Evolutionary conservation across 2,113 vertebrate genomes (phyloP).

Genomic region (Natator depressus): DNA sequence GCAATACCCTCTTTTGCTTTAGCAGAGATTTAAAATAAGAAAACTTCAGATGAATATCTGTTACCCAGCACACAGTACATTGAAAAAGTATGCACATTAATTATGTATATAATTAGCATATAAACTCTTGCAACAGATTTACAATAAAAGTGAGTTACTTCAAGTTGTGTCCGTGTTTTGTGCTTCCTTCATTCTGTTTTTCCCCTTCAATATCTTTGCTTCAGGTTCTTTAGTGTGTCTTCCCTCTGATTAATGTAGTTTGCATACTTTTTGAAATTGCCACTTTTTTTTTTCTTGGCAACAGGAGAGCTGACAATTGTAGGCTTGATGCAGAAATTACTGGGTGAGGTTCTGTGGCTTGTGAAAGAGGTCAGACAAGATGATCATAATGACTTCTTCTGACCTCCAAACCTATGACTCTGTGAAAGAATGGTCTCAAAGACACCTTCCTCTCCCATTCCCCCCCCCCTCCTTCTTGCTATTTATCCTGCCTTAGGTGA

Average conservation of each 20-base stretch:
- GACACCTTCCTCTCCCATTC: neutral
- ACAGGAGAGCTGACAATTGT: neutral
- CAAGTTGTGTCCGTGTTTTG: fast-evolving
- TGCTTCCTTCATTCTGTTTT: neutral
- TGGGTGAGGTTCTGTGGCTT: neutral
- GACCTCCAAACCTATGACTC: too few species aligned
- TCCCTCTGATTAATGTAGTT: neutral
- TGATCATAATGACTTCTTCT: neutral
- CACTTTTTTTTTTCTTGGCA: neutral
- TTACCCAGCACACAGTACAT: neutral
- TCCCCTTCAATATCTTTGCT: neutral
- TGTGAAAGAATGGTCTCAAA: neutral
- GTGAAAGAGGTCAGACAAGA: neutral
- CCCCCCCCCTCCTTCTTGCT: too few species aligned
- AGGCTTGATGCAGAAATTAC: neutral
- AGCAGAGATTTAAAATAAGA: neutral
- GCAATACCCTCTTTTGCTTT: neutral
- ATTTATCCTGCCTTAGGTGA: neutral
- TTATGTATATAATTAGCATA: neutral
- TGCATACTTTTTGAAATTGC: neutral
- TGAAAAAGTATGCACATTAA: neutral
- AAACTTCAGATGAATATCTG: neutral
- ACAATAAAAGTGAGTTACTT: slow-evolving; percentile 27
- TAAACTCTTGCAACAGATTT: neutral
- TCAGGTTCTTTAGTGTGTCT: neutral